Percentiles rank a stretch among this genome's conserved stretches.
Conservation (phyloP, 1,140 invertebrate genomes). For the Wasmannia auropunctata region DNA sequence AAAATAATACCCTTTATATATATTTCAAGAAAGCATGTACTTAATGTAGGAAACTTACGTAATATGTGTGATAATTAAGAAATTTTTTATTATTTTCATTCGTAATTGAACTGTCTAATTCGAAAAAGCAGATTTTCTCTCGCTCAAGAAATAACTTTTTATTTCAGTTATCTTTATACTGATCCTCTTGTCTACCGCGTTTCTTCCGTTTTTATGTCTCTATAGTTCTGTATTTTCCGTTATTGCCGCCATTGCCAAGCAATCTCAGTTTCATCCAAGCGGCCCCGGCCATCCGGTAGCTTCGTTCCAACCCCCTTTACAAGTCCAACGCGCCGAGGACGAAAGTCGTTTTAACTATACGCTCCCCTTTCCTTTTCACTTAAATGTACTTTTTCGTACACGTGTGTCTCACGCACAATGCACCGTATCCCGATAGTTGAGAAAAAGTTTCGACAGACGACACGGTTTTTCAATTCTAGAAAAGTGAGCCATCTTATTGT, state of each 20-base stretch:
- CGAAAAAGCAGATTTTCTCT: neutral
- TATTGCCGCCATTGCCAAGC: conserved; percentile 50
- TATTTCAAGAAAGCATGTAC: neutral
- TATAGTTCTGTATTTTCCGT: conserved; percentile 26
- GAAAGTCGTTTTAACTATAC: conserved; percentile 37
- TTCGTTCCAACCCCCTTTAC: conserved; percentile 31
- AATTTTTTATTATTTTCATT: neutral
- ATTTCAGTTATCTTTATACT: conserved; percentile 22
- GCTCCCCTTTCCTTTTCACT: neutral
- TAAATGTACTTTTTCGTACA: conserved; percentile 24
- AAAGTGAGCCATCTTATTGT: conserved; percentile 5
- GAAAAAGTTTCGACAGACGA: conserved; percentile 50
- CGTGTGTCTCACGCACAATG: conserved; percentile 15
- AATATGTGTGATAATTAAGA: neutral
- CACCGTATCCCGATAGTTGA: conserved; percentile 7
- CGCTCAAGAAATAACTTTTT: neutral
- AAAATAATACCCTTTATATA: neutral
- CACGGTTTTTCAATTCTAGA: conserved; percentile 76
- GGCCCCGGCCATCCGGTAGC: conserved; percentile 3
- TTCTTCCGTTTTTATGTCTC: conserved; percentile 8
- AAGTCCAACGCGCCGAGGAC: conserved; percentile 23
- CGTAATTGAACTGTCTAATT: neutral
- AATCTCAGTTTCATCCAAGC: conserved; percentile 55
- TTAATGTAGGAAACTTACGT: neutral
- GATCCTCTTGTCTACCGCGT: neutral